These are phyloP conservation scores for Peromyscus melanophrys DNA, from an alignment of 2,797 vertebrate species.

Conservation along the genomic window DNA sequence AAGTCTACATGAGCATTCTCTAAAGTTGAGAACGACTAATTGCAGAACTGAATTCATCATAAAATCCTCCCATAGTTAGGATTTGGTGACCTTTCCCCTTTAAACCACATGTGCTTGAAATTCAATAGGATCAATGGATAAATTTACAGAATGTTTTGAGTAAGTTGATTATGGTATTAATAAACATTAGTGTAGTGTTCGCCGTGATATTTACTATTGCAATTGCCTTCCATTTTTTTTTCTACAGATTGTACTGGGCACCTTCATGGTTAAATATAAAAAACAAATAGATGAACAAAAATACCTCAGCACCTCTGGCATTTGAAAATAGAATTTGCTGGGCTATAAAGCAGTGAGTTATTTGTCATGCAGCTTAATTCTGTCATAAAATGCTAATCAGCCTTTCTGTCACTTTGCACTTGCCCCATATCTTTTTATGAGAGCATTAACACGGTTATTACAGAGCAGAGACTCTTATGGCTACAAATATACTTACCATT, in stretches of 20 bases:
- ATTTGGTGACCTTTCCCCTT: slow-evolving; percentile 12
- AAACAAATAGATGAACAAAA: slow-evolving; percentile 79
- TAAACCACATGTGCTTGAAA: slow-evolving; percentile 50
- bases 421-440: slow-evolving; percentile 91
- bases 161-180: slow-evolving; percentile 52
- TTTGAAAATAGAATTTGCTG: slow-evolving; percentile 85
- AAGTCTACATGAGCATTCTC: neutral
- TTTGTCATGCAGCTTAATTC: slow-evolving; percentile 90
- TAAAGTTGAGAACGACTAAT: slow-evolving; percentile 8
- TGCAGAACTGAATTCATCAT: slow-evolving; percentile 21
- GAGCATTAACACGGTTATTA: slow-evolving; percentile 90
- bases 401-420: slow-evolving; percentile 89
- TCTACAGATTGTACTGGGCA: slow-evolving; percentile 50
- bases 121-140: neutral
- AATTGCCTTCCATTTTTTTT: slow-evolving; percentile 61
- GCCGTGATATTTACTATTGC: slow-evolving; percentile 60
- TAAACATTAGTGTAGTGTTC: slow-evolving; percentile 47
- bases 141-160: slow-evolving; percentile 53
- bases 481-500: slow-evolving; percentile 88
- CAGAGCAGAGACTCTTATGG: slow-evolving; percentile 89
- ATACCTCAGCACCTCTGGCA: slow-evolving; percentile 75
- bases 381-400: slow-evolving; percentile 91
- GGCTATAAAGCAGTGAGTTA: slow-evolving; percentile 86
- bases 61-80: slow-evolving; percentile 41
- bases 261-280: slow-evolving; percentile 72